A percentile compares a stretch with the other conserved stretches of the same genome.
Conservation (phyloP, 2,113 vertebrate genomes). For the Cyprinodon tularosa region DNA sequence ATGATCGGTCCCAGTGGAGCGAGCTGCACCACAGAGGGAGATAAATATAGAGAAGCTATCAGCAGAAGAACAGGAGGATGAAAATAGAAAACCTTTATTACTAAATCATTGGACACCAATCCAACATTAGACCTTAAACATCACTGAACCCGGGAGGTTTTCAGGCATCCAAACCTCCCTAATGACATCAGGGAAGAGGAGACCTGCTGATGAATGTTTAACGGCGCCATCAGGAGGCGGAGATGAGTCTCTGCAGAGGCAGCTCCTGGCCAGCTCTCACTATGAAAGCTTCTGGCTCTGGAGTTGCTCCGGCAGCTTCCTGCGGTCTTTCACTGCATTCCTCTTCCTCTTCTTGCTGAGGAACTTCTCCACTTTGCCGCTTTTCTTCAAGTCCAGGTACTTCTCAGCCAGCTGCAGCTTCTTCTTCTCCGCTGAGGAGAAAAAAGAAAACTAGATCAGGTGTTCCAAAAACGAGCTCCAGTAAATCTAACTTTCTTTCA, state of each 20-base stretch:
- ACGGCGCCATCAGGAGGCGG: slow-evolving; percentile 27
- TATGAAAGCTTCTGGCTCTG: slow-evolving; percentile 11
- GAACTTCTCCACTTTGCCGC: slow-evolving; percentile 92
- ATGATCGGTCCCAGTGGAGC: too few relatives aligned
- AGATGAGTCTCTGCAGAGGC: background rate
- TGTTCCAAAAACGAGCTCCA: too few relatives aligned
- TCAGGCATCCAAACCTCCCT: background rate
- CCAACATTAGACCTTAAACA: too few relatives aligned
- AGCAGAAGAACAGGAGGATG: too few relatives aligned
- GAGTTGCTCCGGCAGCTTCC: slow-evolving; percentile 80
- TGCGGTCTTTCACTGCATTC: slow-evolving; percentile 90
- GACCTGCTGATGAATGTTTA: background rate
- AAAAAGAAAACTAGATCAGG: too few relatives aligned
- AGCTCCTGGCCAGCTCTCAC: background rate
- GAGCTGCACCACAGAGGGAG: too few relatives aligned
- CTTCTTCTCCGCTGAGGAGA: slow-evolving; percentile 83
- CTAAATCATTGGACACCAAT: too few relatives aligned
- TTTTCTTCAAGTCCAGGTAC: slow-evolving; percentile 88
- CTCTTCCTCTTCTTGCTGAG: slow-evolving; percentile 92
- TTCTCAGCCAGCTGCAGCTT: slow-evolving; percentile 89
- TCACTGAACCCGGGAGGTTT: too few relatives aligned
- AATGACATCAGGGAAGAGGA: background rate
- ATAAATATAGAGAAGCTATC: too few relatives aligned
- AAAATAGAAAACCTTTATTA: too few relatives aligned
- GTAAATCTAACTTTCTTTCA: too few relatives aligned